Percentiles rank a stretch among this genome's conserved stretches.
Conservation (phyloP, 2,888 invertebrate genomes). For the Diarsia dahlii region DNA sequence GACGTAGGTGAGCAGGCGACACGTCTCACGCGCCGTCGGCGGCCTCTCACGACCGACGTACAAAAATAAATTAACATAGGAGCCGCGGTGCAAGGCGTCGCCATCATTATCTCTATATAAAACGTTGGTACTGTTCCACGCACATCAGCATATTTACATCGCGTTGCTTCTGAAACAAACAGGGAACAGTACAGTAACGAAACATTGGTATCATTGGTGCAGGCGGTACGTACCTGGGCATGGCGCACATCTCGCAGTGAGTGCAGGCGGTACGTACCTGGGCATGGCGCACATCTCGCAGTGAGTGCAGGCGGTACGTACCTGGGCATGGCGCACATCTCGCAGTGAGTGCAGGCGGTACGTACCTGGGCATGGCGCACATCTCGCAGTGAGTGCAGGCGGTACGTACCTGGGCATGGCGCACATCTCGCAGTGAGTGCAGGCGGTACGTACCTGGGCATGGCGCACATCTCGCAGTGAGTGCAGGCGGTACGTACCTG, state of each 20-base stretch:
- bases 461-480: constrained; percentile 57
- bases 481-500: too few species aligned
- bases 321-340: too few species aligned
- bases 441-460: too few species aligned
- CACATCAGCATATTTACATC: constrained; percentile 65
- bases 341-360: too few species aligned
- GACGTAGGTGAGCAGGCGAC: constrained; percentile 27
- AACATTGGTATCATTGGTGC: not conserved
- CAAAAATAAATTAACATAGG: constrained; percentile 68
- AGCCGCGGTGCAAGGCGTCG: constrained; percentile 48
- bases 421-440: too few species aligned
- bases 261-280: too few species aligned
- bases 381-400: not conserved
- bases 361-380: too few species aligned
- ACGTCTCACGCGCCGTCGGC: constrained; percentile 7
- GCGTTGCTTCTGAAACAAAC: constrained; percentile 75
- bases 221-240: constrained; percentile 43
- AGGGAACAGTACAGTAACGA: constrained; percentile 18
- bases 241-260: constrained; percentile 55
- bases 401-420: not conserved
- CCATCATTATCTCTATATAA: constrained; percentile 57
- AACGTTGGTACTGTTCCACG: constrained; percentile 49
- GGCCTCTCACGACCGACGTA: constrained; percentile 45
- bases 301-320: too few species aligned
- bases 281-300: too few species aligned